Evolutionary conservation across 1,140 invertebrate genomes (phyloP), one percentile per base, ranked within the genome.

Genomic region (Drosophila pallidifrons): DNA sequence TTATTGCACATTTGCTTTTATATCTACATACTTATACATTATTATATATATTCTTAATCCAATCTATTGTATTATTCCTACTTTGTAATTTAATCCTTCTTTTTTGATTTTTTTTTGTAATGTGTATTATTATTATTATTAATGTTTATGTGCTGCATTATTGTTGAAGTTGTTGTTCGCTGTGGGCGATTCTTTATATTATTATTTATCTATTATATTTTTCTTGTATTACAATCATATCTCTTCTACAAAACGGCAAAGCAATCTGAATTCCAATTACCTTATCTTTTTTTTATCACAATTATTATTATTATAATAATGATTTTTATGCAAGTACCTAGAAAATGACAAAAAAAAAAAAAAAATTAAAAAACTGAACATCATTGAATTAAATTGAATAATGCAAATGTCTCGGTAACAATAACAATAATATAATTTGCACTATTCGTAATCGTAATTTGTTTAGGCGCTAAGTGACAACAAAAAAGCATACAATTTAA

Each of bases 361-460:
- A 25, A 25, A 25, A 25, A 25, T 25, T 25, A 25, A 4, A 25
- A 6, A 28, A 59, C 13, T 35, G 10, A 38, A 59, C 38, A 15
- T 55, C 63, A 64, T 57, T 28, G 20, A 46, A 59, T 63, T 59
- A 63, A 32, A 32, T 32, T 63, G 63, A 51, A 47, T 51, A 30
- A 30, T 16, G 41, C 28, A 59, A 75, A 71, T 82, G 69, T 64
- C 49, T 75, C 71, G 64, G 32, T 32, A 32, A 32, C 32, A 32
- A 32, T 58, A 58, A 59, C 82, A 81, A 86, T 86, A 78, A 86
- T 86, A 81, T 86, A 81, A 78, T 72, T 79, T 86, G 82, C 79
- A 65, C 52, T 68, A 74, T 79, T 76, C 60, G 69, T 69, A 75
- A 87, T 73, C 35, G 20, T 60, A 67, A 67, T 79, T 69, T 72